Evolutionary conservation across 2,113 vertebrate species (phyloP).

Genomic region (Callionymus lyra): DNA sequence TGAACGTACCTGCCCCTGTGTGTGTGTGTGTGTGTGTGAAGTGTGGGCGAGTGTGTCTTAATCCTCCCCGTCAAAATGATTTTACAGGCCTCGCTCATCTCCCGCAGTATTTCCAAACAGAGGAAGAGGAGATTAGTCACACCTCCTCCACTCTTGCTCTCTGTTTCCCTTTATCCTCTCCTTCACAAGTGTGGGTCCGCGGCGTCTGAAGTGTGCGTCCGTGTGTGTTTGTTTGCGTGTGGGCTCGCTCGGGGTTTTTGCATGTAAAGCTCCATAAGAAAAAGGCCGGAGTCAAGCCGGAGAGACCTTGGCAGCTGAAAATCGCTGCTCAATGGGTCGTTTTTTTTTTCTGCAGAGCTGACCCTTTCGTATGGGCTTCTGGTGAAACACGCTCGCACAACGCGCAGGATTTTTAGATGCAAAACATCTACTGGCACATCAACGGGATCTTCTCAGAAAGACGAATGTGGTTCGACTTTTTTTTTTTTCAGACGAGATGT

Average conservation of each 20-base stretch:
- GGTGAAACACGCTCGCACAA: slow-evolving; percentile 9
- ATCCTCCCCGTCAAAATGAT: slow-evolving; percentile 64
- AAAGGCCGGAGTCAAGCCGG: slow-evolving; percentile 46
- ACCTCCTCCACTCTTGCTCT: slow-evolving; percentile 56
- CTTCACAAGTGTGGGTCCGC: slow-evolving; percentile 35
- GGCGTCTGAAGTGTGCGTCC: not conserved
- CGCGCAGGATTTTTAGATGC: too few species aligned
- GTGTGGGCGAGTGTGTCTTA: slow-evolving; percentile 28
- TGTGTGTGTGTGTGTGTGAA: slow-evolving; percentile 4
- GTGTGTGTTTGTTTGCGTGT: slow-evolving; percentile 36
- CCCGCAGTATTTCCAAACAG: slow-evolving; percentile 51
- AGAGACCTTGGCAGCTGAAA: slow-evolving; percentile 52
- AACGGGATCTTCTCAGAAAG: too few species aligned
- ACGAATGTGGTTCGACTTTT: too few species aligned
- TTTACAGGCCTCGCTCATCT: slow-evolving; percentile 62
- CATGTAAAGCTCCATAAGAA: slow-evolving; percentile 56
- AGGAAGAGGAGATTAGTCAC: slow-evolving; percentile 65
- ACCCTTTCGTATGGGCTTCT: slow-evolving; percentile 48
- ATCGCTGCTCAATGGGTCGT: slow-evolving; percentile 48
- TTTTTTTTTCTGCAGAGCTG: slow-evolving; percentile 53
- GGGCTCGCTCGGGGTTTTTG: slow-evolving; percentile 49
- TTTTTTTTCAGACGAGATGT: too few species aligned
- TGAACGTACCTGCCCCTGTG: slow-evolving; percentile 17
- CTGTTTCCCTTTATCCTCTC: slow-evolving; percentile 48
- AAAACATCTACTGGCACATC: too few species aligned